phyloP scores from a whole-genome alignment of 1,140 invertebrate species.

The Ceratosolen fusciceps region DNA sequence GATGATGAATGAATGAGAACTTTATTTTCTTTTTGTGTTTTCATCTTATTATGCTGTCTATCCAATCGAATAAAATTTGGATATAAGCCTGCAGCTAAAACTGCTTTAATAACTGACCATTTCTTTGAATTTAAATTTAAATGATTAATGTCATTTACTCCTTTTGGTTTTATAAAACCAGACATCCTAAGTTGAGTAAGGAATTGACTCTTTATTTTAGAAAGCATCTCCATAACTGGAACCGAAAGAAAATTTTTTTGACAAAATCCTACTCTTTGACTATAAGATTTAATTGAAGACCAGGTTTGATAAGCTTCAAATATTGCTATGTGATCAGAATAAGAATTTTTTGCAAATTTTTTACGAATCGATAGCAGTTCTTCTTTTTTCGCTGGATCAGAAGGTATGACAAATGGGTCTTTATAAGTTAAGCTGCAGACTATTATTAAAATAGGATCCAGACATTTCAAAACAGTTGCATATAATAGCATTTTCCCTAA shows the following conservation, averaged over 20 bases:
- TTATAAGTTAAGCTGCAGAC: slow-evolving; percentile 88
- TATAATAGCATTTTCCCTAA: slow-evolving; percentile 94
- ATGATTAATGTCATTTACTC: slow-evolving; percentile 79
- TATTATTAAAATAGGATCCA: slow-evolving; percentile 95
- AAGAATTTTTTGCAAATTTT: slow-evolving; percentile 82
- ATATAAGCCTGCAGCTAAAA: slow-evolving; percentile 88
- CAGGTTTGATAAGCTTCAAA: slow-evolving; percentile 88
- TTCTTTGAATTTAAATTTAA: slow-evolving; percentile 89
- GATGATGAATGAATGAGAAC: slow-evolving; percentile 44
- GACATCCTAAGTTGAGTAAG: slow-evolving; percentile 86
- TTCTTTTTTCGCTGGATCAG: slow-evolving; percentile 77
- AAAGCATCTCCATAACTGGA: slow-evolving; percentile 90
- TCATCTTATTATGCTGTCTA: slow-evolving; percentile 72
- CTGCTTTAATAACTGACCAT: slow-evolving; percentile 94
- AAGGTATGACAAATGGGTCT: slow-evolving; percentile 86
- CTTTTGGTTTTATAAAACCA: slow-evolving; percentile 84
- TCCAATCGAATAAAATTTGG: slow-evolving; percentile 86
- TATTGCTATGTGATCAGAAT: slow-evolving; percentile 93
- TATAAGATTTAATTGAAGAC: slow-evolving; percentile 78
- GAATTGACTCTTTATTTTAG: slow-evolving; percentile 82
- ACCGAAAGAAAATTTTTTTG: slow-evolving; percentile 84
- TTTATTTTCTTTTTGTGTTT: slow-evolving; percentile 73
- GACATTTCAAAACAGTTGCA: slow-evolving; percentile 90
- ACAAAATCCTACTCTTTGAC: slow-evolving; percentile 83
- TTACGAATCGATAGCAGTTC: slow-evolving; percentile 75